Percentiles rank a stretch among this genome's conserved stretches.
These are phyloP conservation scores for Prorops nasuta DNA, from an alignment of 1,140 invertebrate genomes.

Conservation along the genomic window DNA sequence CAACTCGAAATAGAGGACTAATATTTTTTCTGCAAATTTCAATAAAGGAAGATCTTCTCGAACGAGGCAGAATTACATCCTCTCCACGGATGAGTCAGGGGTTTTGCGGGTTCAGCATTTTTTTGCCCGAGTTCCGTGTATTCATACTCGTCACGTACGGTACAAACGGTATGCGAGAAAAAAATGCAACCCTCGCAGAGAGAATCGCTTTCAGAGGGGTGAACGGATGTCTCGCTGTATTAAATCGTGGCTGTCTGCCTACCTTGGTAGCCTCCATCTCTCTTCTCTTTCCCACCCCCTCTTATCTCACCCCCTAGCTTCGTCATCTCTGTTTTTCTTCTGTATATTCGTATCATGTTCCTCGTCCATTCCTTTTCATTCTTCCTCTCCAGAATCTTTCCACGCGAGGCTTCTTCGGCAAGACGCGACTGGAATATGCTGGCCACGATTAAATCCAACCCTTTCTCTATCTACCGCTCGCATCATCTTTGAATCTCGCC, in stretches of 20 bases:
- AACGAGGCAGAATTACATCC: no score
- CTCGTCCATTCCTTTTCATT: constrained; percentile 6
- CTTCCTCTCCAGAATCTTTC: no score
- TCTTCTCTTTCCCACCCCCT: neutral
- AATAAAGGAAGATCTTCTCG: no score
- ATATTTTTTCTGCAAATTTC: no score
- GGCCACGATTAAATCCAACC: constrained; percentile 21
- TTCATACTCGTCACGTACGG: constrained; percentile 26
- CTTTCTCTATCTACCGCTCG: neutral
- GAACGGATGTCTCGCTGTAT: constrained; percentile 28
- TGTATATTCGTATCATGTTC: no score
- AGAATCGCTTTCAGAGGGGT: constrained; percentile 17
- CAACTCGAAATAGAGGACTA: no score
- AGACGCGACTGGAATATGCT: constrained; percentile 24
- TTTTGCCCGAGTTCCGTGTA: constrained; percentile 5
- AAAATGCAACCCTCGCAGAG: constrained; percentile 21
- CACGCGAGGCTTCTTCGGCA: constrained; percentile 11
- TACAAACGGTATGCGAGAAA: constrained; percentile 21
- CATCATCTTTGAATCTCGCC: neutral
- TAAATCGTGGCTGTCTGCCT: constrained; percentile 30
- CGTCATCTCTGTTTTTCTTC: neutral
- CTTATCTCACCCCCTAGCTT: neutral
- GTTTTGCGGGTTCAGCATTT: no score
- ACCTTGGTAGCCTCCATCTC: neutral
- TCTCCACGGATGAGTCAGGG: no score